Conservation (phyloP, 2,113 vertebrate species). For the Aspidoscelis tigris region DNA sequence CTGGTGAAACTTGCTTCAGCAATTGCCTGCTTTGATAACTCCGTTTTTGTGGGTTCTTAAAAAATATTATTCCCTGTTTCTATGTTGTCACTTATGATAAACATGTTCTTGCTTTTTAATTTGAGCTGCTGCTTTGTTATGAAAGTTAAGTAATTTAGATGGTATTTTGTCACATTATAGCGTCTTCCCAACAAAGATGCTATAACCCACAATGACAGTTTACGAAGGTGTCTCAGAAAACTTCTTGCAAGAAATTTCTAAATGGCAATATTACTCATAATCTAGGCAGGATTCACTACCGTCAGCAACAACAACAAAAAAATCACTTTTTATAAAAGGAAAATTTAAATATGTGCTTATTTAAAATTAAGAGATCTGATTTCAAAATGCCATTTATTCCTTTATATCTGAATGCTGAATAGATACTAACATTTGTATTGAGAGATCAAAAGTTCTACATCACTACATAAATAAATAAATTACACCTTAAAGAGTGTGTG, state of each 20-base stretch:
- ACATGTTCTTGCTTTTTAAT: constrained; percentile 33
- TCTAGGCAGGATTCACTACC: constrained; percentile 32
- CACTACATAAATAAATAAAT: fast-evolving
- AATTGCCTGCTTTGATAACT: background rate
- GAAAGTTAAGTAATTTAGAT: constrained; percentile 27
- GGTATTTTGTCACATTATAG: constrained; percentile 32
- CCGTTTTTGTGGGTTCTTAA: constrained; percentile 1
- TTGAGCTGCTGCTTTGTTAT: constrained; percentile 45
- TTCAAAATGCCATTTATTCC: background rate
- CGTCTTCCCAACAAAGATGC: background rate
- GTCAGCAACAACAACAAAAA: background rate
- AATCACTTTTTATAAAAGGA: background rate
- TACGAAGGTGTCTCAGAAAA: constrained; percentile 31
- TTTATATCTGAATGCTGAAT: constrained; percentile 15
- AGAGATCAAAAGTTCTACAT: background rate
- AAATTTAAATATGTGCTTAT: constrained; percentile 11
- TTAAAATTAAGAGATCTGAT: constrained; percentile 21
- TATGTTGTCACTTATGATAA: constrained; percentile 41
- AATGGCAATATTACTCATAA: constrained; percentile 55
- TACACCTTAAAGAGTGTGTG: no score
- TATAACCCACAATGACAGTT: background rate
- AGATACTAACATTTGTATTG: background rate
- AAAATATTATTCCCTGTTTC: background rate
- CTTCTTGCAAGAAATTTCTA: constrained; percentile 42
- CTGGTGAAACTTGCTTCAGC: background rate